These are phyloP conservation scores for Athalia cordata DNA, from an alignment of 2,888 invertebrate species.

Conservation along the genomic window DNA sequence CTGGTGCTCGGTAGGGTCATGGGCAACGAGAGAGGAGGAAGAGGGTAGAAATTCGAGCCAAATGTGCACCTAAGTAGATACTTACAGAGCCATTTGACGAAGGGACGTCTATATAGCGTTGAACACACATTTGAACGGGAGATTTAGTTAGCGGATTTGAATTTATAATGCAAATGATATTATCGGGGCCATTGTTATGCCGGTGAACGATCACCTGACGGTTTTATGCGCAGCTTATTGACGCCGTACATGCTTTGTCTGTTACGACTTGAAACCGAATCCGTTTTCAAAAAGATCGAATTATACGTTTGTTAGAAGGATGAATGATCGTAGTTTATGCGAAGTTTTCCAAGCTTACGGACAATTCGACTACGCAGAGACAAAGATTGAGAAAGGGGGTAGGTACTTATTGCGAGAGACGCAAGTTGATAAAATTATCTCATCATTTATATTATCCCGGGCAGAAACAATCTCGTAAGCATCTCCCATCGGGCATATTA, in stretches of 20 bases:
- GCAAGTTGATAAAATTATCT: not conserved
- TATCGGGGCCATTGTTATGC: conserved; percentile 27
- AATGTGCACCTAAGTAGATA: conserved; percentile 69
- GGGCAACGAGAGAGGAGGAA: not conserved
- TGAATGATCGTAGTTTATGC: too few species aligned
- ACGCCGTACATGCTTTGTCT: conserved; percentile 34
- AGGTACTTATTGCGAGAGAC: not conserved
- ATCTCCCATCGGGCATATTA: conserved; percentile 67
- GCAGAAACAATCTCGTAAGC: conserved; percentile 38
- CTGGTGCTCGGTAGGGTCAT: conserved; percentile 2
- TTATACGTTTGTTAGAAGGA: not conserved
- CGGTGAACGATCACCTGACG: conserved; percentile 37
- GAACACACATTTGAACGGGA: conserved; percentile 68
- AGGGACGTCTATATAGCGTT: conserved; percentile 7
- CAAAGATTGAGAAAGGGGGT: not conserved
- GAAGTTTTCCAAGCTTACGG: not conserved
- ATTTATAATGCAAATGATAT: conserved; percentile 29
- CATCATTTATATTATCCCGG: conserved; percentile 4
- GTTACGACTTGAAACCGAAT: conserved; percentile 7
- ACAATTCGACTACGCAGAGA: not conserved
- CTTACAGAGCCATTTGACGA: conserved; percentile 60
- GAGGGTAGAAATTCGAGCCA: conserved; percentile 51
- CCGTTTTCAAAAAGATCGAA: not conserved
- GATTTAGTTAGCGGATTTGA: conserved; percentile 67
- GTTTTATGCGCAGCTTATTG: conserved; percentile 39